phyloP scores from a whole-genome alignment of 2,888 invertebrate species.

The Lamellibrachia satsuma region DNA sequence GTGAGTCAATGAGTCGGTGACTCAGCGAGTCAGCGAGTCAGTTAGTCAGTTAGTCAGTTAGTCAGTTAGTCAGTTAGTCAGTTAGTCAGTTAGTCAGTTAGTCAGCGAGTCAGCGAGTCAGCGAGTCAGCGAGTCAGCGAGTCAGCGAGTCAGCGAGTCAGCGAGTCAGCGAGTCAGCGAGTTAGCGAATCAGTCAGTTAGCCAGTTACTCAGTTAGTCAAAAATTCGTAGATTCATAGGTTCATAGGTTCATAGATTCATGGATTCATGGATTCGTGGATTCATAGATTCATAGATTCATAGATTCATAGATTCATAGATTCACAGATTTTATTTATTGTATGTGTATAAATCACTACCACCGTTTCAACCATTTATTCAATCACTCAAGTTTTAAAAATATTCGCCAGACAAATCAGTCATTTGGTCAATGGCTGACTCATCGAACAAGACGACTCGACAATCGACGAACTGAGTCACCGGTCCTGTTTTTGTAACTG shows the following conservation, averaged over 20 bases:
- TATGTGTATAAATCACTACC: too few relatives aligned
- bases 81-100: background rate
- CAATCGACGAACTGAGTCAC: background rate
- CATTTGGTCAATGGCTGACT: background rate
- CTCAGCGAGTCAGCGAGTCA: background rate
- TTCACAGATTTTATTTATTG: too few relatives aligned
- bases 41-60: background rate
- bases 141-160: background rate
- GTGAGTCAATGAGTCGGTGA: background rate
- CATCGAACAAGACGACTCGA: background rate
- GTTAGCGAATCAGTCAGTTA: background rate
- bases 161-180: background rate
- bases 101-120: background rate
- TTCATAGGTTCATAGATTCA: too few relatives aligned
- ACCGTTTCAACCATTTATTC: background rate
- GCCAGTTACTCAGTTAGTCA: too few relatives aligned
- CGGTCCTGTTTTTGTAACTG: background rate
- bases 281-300: too few relatives aligned
- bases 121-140: background rate
- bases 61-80: background rate
- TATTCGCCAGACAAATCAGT: slow-evolving; percentile 1
- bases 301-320: too few relatives aligned
- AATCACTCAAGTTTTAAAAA: background rate
- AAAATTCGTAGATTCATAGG: too few relatives aligned
- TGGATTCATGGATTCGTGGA: too few relatives aligned